Evolutionary conservation across 2,797 vertebrate species (phyloP).

Genomic region (Eulemur coronatus): DNA sequence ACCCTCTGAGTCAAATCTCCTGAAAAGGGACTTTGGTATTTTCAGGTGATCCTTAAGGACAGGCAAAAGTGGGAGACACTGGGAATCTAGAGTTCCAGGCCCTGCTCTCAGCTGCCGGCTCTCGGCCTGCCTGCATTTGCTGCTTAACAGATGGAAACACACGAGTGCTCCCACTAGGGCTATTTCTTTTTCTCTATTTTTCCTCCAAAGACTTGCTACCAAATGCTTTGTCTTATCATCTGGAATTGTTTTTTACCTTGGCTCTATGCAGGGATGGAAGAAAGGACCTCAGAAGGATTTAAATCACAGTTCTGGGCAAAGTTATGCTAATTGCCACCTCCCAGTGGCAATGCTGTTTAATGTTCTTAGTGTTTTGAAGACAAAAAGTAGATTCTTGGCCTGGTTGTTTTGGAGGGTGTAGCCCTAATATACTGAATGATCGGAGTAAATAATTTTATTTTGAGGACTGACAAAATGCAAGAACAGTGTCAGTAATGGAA

Average conservation of each 20-base stretch:
- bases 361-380: neutral
- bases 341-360: neutral
- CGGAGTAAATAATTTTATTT: neutral
- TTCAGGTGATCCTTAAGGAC: neutral
- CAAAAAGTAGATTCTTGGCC: neutral
- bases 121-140: neutral
- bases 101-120: neutral
- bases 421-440: neutral
- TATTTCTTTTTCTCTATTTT: neutral
- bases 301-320: neutral
- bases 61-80: neutral
- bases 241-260: constrained; percentile 14
- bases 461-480: neutral
- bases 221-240: constrained; percentile 1
- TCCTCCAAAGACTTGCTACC: neutral
- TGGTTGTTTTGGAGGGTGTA: neutral
- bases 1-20: neutral
- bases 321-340: neutral
- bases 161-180: neutral
- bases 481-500: neutral
- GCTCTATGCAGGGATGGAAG: neutral
- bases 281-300: neutral
- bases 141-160: neutral
- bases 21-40: neutral
- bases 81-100: neutral